Evolutionary conservation across 2,888 invertebrate genomes (phyloP).

Genomic region (Apodemia duryi): DNA sequence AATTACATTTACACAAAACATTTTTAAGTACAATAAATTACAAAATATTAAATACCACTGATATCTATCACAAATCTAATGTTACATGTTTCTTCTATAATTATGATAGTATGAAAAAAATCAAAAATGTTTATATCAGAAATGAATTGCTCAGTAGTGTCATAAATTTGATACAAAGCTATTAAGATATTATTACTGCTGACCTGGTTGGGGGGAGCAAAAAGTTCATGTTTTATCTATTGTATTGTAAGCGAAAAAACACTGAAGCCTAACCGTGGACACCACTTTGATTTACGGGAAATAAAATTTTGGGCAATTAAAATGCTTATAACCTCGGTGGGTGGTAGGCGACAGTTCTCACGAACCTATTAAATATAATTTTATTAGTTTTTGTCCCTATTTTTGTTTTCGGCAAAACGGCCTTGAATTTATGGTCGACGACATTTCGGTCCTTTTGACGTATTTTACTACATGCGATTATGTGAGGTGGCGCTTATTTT

Average conservation of each 20-base stretch:
- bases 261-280: conserved; percentile 60
- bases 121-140: neutral
- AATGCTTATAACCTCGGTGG: conserved; percentile 76
- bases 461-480: conserved; percentile 47
- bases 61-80: too few species aligned
- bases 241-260: conserved; percentile 14
- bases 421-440: conserved; percentile 48
- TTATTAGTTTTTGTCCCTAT: conserved; percentile 62
- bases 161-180: neutral
- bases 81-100: too few species aligned
- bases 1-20: too few species aligned
- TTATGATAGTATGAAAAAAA: too few species aligned
- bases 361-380: conserved; percentile 76
- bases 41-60: too few species aligned
- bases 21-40: too few species aligned
- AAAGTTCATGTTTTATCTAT: conserved; percentile 12
- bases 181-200: conserved; percentile 10
- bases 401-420: conserved; percentile 42
- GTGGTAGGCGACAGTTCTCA: conserved; percentile 78
- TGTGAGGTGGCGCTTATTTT: conserved; percentile 35
- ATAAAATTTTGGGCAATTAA: conserved; percentile 74
- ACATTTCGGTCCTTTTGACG: conserved; percentile 41
- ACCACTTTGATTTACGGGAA: conserved; percentile 67
- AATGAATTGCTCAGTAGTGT: neutral
- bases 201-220: conserved; percentile 10